These are phyloP conservation scores for Tipula vernalis DNA, from an alignment of 2,888 invertebrate species.

Conservation along the genomic window DNA sequence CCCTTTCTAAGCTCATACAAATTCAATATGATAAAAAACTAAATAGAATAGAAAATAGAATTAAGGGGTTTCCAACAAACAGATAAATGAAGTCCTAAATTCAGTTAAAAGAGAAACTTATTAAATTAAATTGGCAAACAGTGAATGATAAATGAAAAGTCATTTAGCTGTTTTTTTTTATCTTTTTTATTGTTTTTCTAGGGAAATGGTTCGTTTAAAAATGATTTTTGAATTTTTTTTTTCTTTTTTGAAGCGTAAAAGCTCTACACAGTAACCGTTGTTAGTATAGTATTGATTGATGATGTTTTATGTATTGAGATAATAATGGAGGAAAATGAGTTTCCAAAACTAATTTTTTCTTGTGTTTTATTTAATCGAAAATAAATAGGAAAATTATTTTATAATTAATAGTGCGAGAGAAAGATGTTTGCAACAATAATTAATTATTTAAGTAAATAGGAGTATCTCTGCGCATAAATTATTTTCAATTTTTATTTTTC, in stretches of 20 bases:
- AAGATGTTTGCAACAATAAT: background rate
- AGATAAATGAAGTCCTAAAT: background rate
- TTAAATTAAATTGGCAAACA: background rate
- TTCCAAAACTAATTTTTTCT: background rate
- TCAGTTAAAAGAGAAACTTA: background rate
- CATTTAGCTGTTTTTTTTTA: background rate
- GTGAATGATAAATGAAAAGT: background rate
- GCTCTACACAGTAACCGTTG: background rate
- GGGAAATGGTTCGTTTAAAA: background rate
- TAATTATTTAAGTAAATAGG: background rate
- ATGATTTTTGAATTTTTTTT: background rate
- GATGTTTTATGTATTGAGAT: background rate
- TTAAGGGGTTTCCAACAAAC: background rate
- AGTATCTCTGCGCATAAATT: background rate
- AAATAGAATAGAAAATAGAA: background rate
- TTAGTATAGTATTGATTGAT: background rate
- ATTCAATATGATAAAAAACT: background rate
- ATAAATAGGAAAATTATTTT: background rate
- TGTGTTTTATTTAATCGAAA: background rate
- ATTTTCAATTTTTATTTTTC: too few species aligned
- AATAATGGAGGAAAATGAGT: background rate
- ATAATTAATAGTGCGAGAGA: background rate
- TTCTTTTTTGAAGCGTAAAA: background rate
- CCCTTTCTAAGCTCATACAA: background rate
- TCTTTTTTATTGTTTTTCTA: background rate